Evolutionary conservation across 2,888 invertebrate genomes (phyloP).

Genomic region (Oeneis ivallda): DNA sequence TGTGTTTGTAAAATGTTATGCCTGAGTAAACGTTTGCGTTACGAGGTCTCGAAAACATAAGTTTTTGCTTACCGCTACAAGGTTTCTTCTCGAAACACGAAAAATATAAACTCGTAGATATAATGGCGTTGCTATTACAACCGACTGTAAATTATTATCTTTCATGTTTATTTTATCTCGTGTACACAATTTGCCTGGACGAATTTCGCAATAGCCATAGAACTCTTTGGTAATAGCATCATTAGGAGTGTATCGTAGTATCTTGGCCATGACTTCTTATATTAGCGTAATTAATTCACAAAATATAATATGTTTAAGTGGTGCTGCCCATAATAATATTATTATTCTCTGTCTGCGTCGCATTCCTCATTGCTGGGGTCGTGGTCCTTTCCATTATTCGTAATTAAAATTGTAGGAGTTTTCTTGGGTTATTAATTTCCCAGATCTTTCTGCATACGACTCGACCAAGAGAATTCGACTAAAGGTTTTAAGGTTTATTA

Average conservation of each 20-base stretch:
- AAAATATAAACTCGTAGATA: constrained; percentile 22
- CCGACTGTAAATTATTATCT: constrained; percentile 15
- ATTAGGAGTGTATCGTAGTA: constrained; percentile 1
- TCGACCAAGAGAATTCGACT: no score
- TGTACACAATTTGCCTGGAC: constrained; percentile 11
- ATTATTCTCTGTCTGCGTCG: no score
- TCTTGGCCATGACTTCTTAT: neutral
- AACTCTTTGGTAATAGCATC: constrained; percentile 8
- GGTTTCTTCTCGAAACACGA: constrained; percentile 4
- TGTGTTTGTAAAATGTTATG: neutral
- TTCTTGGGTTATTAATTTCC: no score
- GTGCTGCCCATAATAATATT: neutral
- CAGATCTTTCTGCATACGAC: no score
- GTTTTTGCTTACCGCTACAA: neutral
- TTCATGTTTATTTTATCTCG: constrained; percentile 25
- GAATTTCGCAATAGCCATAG: constrained; percentile 11
- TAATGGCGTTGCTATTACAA: constrained; percentile 10
- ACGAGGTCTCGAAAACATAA: neutral
- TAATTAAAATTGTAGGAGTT: no score
- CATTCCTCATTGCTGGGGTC: no score
- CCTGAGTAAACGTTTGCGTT: neutral
- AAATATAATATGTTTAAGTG: neutral
- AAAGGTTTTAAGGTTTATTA: no score
- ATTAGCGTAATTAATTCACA: neutral
- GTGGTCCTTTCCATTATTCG: no score